Base-by-base conservation (phyloP, 2,113 vertebrate genomes). In the Arothron firmamentum region DNA sequence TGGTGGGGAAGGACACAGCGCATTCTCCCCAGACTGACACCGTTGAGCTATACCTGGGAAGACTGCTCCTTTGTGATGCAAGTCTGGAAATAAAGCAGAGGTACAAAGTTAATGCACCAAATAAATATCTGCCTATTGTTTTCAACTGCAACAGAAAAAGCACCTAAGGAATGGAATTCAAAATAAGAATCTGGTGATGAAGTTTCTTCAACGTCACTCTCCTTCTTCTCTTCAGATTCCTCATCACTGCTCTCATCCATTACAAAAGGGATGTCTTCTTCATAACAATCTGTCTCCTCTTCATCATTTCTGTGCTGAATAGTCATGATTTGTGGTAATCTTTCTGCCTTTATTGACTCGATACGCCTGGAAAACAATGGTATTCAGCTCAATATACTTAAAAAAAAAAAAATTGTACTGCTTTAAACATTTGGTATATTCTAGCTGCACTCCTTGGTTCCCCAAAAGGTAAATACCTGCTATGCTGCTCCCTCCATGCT, bases 1-100 rank as follows among this genome's bases (percentile, higher is more conserved):
- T 41, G 89, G 89, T 51, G 92, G 90, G 10, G 79, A 86, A 18
- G 91, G 92, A 12, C 45, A 70, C 68, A 90, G 85, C 3, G 81
- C 77, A 31, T 87, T 80, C 38, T 85, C 87, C 2, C 89, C 84
- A 31, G 71, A 78, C 63, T 88, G 68, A 0, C 71, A 80, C 5
- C 74, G 0, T 19, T 43, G 74, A 64, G 75, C 53, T 20, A 74
- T 5, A 5, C 84, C 78, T 0, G 70, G 53, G 13, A 1, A 68
- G 6, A 51, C 23, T 16, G 46, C 43, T 6, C 80, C 79, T 52
- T 20, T 56, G 6, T 65, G 67, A 55, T 20, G 48, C 49, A 69
- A 17, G 42, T 76, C 67, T 90, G 59, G 54, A 74, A 45, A 72
- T 34, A 38, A 16, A 42, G 28, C 2, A 58, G 9, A 14, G 0